Percentiles rank a stretch among this genome's conserved stretches.
Evolutionary conservation across 1,140 invertebrate species (phyloP).

Genomic region (Lordiphosa stackelbergi): DNA sequence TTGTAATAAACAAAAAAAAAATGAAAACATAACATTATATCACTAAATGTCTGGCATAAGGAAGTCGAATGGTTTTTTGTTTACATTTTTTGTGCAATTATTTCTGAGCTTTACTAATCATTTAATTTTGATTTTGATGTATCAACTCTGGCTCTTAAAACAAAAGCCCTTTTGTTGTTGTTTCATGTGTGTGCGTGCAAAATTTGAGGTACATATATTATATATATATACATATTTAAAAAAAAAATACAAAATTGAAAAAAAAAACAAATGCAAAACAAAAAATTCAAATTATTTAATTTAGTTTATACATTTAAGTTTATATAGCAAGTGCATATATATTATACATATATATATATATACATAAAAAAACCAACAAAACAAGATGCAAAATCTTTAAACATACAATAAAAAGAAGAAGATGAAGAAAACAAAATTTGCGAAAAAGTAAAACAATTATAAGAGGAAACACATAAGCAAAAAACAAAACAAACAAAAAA

Average conservation of each 20-base stretch:
- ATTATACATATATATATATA: constrained; percentile 43
- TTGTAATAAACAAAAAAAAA: constrained; percentile 22
- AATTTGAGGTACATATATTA: constrained; percentile 42
- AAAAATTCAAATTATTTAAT: constrained; percentile 70
- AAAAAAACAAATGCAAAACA: constrained; percentile 25
- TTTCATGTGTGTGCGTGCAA: constrained; percentile 66
- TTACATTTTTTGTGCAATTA: constrained; percentile 16
- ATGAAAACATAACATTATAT: constrained; percentile 30
- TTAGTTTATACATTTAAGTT: constrained; percentile 70
- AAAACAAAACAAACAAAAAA: constrained; percentile 43
- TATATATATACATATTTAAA: constrained; percentile 39
- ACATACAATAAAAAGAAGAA: constrained; percentile 59
- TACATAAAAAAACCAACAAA: constrained; percentile 34
- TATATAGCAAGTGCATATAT: constrained; percentile 68
- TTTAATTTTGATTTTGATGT: constrained; percentile 13
- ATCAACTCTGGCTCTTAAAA: constrained; percentile 9
- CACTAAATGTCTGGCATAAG: constrained; percentile 34
- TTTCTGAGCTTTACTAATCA: constrained; percentile 43
- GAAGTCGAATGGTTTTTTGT: constrained; percentile 13
- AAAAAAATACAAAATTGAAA: constrained; percentile 16
- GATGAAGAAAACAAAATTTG: constrained; percentile 36
- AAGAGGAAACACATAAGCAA: constrained; percentile 39
- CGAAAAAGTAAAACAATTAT: constrained; percentile 65
- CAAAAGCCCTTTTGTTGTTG: constrained; percentile 49
- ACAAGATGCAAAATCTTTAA: constrained; percentile 60